These are phyloP conservation scores for Carettochelys insculpta DNA, from an alignment of 2,113 vertebrate genomes.

Conservation along the genomic window DNA sequence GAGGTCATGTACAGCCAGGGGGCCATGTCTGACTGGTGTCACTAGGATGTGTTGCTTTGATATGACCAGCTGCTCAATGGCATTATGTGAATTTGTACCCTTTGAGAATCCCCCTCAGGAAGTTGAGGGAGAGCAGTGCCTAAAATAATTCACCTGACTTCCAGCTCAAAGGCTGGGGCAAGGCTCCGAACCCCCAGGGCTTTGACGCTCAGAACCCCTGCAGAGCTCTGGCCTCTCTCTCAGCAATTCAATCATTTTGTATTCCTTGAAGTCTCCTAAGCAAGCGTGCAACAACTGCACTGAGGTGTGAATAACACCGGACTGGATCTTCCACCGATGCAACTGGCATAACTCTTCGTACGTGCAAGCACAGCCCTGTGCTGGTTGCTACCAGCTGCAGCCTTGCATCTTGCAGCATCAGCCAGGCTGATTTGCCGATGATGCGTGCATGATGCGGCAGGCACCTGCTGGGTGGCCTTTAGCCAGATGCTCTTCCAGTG, in stretches of 20 bases:
- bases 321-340: neutral
- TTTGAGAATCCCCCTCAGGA: neutral
- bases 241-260: neutral
- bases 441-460: accelerated
- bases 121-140: too few species aligned
- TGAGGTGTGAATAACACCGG: neutral
- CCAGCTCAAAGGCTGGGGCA: neutral
- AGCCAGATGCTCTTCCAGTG: neutral
- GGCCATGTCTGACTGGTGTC: neutral
- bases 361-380: neutral
- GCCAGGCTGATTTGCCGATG: accelerated
- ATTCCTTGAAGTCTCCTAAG: neutral
- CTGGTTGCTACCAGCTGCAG: neutral
- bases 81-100: neutral
- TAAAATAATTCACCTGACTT: neutral
- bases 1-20: neutral
- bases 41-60: neutral
- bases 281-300: neutral
- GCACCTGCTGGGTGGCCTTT: neutral
- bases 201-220: neutral
- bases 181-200: neutral
- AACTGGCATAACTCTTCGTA: too few species aligned
- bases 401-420: neutral
- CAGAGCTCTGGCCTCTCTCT: neutral
- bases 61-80: too few species aligned